Percentiles rank a stretch among this genome's conserved stretches.
Conservation (phyloP, 2,113 vertebrate species). For the Sminthopsis crassicaudata region DNA sequence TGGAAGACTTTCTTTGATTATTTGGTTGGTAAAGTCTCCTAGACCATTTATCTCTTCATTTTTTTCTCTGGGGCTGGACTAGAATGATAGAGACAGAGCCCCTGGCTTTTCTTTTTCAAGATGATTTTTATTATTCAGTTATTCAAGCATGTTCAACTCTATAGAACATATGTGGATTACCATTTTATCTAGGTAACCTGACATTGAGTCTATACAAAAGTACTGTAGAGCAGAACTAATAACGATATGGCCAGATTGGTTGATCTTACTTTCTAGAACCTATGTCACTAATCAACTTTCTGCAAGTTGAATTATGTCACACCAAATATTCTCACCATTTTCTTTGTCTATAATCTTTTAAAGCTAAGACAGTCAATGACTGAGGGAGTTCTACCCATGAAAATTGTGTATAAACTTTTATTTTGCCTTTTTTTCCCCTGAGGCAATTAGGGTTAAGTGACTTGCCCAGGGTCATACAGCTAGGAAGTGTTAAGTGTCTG, state of each 20-base stretch:
- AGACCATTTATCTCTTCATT: neutral
- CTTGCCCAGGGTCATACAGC: too few relatives aligned
- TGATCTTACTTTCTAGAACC: neutral
- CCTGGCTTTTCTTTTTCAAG: neutral
- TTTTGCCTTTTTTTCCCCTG: too few relatives aligned
- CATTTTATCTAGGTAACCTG: neutral
- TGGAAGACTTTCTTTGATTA: neutral
- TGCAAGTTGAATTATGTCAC: neutral
- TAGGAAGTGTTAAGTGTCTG: too few relatives aligned
- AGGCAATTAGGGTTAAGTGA: too few relatives aligned
- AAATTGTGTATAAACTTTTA: neutral
- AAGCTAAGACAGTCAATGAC: neutral
- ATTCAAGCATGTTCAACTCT: too few relatives aligned
- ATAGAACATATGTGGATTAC: neutral
- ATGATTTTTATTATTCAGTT: neutral
- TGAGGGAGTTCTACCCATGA: neutral
- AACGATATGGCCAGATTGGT: neutral
- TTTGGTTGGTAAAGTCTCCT: neutral
- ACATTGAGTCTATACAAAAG: neutral
- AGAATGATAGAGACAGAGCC: neutral
- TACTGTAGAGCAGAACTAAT: neutral
- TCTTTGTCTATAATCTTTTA: neutral
- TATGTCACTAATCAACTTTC: neutral
- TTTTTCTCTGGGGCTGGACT: neutral
- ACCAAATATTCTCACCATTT: neutral